Evolutionary conservation across 1,140 invertebrate species (phyloP), one percentile per base, ranked within the genome.

Genomic region (Magallana angulata): DNA sequence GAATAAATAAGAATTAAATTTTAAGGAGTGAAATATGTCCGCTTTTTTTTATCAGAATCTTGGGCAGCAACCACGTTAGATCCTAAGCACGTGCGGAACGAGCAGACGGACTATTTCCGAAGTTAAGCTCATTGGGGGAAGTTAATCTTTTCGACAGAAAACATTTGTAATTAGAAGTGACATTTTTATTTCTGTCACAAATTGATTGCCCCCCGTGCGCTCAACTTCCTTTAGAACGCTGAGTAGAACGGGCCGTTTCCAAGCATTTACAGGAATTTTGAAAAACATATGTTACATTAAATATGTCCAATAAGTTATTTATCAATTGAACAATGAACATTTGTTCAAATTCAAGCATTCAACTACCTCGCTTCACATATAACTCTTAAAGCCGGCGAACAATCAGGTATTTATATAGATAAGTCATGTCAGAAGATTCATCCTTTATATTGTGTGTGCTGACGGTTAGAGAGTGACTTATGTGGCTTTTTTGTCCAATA

Each of bases 391-490:
- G 58, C 82, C 9, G 18, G 16, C 24, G 56, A 60, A 84, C 56
- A 84, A 59, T 84, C 57, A 84, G 57, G 57, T 84, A 84, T 84
- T 58, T 82, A 84, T 76, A 30, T 30, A 76, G 68, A 84, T 58
- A 84, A 36, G 56, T 59, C 24, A 84, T 84, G 57, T 84, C 59
- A 58, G 30, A 36, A 84, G 24, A 84, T 84, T 62, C 82, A 58
- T 84, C 12, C 56, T 84, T 30, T 18, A 60, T 84, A 60, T 84
- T 62, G 57, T 59, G 58, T 60, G 58, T 60, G 7, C 8, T 62
- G 56, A 16, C 82, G 30, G 11, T 59, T 60, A 84, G 11, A 60
- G 18, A 76, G 24, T 76, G 68, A 76, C 68, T 76, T 84, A 58
- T 64, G 57, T 59, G 24, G 82, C 57, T 48, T 84, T 59, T 84